Evolutionary conservation across 2,113 vertebrate species (phyloP).

Genomic region (Tetrao urogallus): DNA sequence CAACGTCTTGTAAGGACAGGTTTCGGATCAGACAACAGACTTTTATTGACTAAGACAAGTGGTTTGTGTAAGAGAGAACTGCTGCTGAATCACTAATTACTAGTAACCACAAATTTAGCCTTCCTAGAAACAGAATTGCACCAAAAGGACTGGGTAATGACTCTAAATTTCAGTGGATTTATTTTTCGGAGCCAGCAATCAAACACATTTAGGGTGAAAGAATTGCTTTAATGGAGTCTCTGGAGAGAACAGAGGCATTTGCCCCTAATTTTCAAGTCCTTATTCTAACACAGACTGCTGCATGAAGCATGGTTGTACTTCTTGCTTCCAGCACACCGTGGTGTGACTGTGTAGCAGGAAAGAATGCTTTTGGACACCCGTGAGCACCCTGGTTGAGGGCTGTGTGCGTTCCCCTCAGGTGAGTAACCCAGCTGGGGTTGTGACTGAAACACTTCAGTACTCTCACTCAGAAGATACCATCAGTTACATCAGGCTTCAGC

Average conservation of each 20-base stretch:
- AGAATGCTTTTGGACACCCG: background rate
- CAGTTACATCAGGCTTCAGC: background rate
- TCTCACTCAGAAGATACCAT: background rate
- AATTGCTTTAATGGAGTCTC: background rate
- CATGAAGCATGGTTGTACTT: background rate
- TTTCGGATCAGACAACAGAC: background rate
- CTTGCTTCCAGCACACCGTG: background rate
- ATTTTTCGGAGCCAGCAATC: background rate
- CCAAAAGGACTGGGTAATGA: background rate
- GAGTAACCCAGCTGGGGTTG: accelerated
- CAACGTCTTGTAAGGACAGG: background rate
- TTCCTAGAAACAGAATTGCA: background rate
- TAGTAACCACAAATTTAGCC: background rate
- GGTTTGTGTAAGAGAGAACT: background rate
- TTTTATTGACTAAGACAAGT: background rate
- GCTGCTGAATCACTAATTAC: background rate
- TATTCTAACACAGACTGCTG: background rate
- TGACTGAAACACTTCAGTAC: background rate
- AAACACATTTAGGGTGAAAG: background rate
- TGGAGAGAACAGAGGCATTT: background rate
- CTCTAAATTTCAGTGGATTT: background rate
- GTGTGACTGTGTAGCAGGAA: background rate
- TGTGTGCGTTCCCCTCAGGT: background rate
- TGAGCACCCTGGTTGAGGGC: too few relatives aligned
- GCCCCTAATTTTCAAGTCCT: background rate